Conservation (phyloP, 92 coral and sea anemone genomes). For the Zoanthus sansibaricus region DNA sequence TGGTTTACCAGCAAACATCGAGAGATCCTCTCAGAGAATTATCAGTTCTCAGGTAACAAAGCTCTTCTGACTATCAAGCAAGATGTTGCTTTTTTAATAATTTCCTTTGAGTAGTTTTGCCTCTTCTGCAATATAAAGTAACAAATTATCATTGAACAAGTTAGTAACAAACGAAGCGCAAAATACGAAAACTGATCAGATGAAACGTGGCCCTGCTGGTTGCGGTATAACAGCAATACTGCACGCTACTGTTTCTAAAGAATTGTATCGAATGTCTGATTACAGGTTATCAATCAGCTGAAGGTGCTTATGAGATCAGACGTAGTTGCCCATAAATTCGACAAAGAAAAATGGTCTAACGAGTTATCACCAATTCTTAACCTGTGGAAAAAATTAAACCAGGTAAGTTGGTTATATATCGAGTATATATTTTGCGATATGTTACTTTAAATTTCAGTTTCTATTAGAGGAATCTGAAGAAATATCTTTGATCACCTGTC, state of each 20-base stretch:
- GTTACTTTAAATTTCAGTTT: no score
- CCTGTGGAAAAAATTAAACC: conserved; percentile 97
- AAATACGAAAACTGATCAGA: not conserved
- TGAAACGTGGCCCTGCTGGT: not conserved
- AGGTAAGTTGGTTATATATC: conserved; percentile 56
- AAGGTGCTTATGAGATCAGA: conserved; percentile 97
- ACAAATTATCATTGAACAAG: not conserved
- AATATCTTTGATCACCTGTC: no score
- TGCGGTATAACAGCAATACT: not conserved
- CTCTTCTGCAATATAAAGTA: not conserved
- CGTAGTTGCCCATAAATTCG: conserved; percentile 92
- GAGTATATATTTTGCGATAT: not conserved
- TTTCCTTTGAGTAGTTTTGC: no score
- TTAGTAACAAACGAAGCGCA: not conserved
- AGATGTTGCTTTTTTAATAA: no score
- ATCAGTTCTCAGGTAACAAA: conserved; percentile 91
- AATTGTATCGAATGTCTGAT: not conserved
- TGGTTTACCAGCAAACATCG: conserved; percentile 98
- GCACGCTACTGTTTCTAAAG: not conserved
- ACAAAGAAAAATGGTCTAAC: conserved; percentile 96
- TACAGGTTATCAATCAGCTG: conserved; percentile 91
- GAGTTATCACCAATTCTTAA: conserved; percentile 96
- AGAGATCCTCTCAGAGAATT: conserved; percentile 96
- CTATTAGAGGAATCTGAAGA: no score
- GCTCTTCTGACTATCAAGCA: not conserved